These are phyloP conservation scores for Oncopodura yosiiana DNA, from an alignment of 1,140 invertebrate genomes.

Conservation along the genomic window DNA sequence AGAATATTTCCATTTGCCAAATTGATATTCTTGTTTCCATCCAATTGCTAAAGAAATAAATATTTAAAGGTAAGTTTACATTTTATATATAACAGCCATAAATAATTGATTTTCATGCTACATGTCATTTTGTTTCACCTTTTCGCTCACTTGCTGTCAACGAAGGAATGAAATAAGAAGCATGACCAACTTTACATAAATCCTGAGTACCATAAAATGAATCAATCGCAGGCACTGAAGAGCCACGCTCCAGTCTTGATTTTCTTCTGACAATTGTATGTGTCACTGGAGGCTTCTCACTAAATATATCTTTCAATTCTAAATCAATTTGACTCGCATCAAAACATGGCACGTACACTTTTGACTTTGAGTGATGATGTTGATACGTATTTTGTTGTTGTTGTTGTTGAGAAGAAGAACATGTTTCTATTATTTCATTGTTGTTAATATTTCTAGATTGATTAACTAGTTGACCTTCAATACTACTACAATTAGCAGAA, in stretches of 20 bases:
- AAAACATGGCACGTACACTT: not conserved
- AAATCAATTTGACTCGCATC: slow-evolving; percentile 20
- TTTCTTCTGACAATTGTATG: slow-evolving; percentile 20
- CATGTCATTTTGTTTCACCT: slow-evolving; percentile 1
- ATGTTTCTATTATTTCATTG: too few species aligned
- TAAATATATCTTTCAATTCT: slow-evolving; percentile 20
- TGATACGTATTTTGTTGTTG: not conserved
- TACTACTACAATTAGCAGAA: too few species aligned
- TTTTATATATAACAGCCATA: not conserved
- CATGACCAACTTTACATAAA: slow-evolving; percentile 20
- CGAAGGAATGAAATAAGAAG: slow-evolving; percentile 23
- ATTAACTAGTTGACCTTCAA: too few species aligned
- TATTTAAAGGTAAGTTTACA: not conserved
- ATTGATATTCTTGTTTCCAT: slow-evolving; percentile 20
- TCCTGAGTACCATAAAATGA: slow-evolving; percentile 25
- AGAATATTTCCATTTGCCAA: slow-evolving; percentile 20
- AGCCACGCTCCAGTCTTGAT: slow-evolving; percentile 11
- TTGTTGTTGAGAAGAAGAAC: too few species aligned
- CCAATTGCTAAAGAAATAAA: slow-evolving; percentile 12
- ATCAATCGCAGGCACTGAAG: slow-evolving; percentile 26
- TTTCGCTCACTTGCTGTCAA: slow-evolving; percentile 12
- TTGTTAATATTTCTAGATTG: not conserved
- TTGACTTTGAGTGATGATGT: not conserved
- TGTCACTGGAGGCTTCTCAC: slow-evolving; percentile 13
- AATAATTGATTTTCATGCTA: not conserved